A percentile compares a stretch with the other conserved stretches of the same genome.
Evolutionary conservation across 2,113 vertebrate species (phyloP).

Genomic region (Marmota flaviventris): DNA sequence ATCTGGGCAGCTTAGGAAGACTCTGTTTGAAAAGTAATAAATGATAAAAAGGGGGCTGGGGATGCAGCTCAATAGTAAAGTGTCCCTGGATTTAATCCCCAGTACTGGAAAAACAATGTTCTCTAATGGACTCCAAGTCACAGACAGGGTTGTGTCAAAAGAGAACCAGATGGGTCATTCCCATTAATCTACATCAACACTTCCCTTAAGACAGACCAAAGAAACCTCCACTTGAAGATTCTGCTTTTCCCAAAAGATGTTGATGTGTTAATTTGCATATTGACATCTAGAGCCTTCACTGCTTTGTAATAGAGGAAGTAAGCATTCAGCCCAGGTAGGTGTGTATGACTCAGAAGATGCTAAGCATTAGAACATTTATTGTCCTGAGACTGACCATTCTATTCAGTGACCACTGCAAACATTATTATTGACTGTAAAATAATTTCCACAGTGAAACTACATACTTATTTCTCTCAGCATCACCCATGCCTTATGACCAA

Average conservation of each 20-base stretch:
- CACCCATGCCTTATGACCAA: not conserved
- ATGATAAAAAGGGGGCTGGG: too few relatives aligned
- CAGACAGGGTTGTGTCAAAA: not conserved
- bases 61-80: too few relatives aligned
- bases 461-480: not conserved
- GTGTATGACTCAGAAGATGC: not conserved
- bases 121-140: not conserved
- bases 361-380: not conserved
- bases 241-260: not conserved
- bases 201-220: not conserved
- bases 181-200: not conserved
- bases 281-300: not conserved
- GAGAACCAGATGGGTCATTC: not conserved
- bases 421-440: not conserved
- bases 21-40: too few relatives aligned
- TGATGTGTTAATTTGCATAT: not conserved
- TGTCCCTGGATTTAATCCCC: too few relatives aligned
- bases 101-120: not conserved
- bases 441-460: not conserved
- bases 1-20: too few relatives aligned
- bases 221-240: not conserved
- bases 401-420: not conserved
- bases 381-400: not conserved
- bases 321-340: not conserved
- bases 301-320: not conserved